These are phyloP conservation scores for Polyodon spathula DNA, from an alignment of 2,113 vertebrate genomes.

Conservation along the genomic window DNA sequence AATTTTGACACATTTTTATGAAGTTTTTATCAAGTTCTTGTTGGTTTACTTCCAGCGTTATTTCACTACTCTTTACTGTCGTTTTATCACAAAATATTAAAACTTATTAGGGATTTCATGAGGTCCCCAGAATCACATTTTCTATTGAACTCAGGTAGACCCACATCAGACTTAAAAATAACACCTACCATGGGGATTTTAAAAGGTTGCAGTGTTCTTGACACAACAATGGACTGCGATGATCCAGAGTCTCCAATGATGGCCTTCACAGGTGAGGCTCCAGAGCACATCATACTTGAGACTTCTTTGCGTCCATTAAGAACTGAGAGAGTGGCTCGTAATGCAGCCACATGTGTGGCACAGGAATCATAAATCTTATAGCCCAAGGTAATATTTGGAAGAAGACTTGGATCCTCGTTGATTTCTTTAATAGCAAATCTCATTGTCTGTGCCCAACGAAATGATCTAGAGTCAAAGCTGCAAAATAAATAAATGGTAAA, in stretches of 20 bases:
- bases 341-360: constrained; percentile 3
- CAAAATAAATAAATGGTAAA: neutral
- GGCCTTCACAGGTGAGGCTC: neutral
- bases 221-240: constrained; percentile 14
- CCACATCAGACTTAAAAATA: neutral
- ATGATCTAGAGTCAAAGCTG: constrained; percentile 17
- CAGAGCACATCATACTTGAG: neutral
- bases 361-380: constrained; percentile 22
- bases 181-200: constrained; percentile 18
- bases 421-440: constrained; percentile 19
- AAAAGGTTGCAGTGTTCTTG: constrained; percentile 15
- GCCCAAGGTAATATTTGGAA: constrained; percentile 16
- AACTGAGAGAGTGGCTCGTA: constrained; percentile 7
- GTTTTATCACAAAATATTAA: neutral
- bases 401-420: constrained; percentile 9
- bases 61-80: neutral
- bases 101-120: too few species aligned
- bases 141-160: too few species aligned
- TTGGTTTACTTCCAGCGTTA: too few species aligned
- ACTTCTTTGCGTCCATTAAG: constrained; percentile 11
- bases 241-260: constrained; percentile 20
- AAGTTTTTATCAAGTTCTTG: too few species aligned
- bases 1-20: too few species aligned
- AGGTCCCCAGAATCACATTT: too few species aligned
- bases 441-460: constrained; percentile 19